phyloP scores from a whole-genome alignment of 2,113 vertebrate species.

The Actenoides hombroni region DNA sequence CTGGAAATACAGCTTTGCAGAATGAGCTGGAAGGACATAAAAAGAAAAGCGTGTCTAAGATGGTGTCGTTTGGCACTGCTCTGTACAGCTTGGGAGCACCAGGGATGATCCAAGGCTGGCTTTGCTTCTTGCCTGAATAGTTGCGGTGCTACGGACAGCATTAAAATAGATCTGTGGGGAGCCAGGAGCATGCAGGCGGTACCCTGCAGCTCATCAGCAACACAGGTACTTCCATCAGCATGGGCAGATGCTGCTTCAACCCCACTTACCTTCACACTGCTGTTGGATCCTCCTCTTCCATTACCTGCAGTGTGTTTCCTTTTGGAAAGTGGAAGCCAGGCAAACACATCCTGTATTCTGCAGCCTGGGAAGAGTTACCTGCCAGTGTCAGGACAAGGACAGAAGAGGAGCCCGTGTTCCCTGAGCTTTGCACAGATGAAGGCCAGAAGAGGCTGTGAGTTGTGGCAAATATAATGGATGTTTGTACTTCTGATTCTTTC shows the following conservation, averaged over 20 bases:
- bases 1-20: not conserved
- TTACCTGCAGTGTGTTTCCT: not conserved
- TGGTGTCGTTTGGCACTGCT: not conserved
- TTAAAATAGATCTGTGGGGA: not conserved
- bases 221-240: not conserved
- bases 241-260: not conserved
- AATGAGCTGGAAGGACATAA: not conserved
- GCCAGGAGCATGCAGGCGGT: not conserved
- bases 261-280: not conserved
- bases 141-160: not conserved
- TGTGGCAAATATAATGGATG: not conserved
- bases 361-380: not conserved
- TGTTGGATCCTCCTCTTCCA: not conserved
- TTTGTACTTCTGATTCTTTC: not conserved
- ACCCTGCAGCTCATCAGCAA: not conserved
- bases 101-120: not conserved
- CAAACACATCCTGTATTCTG: not conserved
- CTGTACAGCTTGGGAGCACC: not conserved
- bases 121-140: not conserved
- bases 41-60: not conserved
- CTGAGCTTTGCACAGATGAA: not conserved
- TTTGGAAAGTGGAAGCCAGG: not conserved
- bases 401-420: not conserved
- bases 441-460: not conserved
- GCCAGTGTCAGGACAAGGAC: not conserved